Percentiles rank a stretch among this genome's conserved stretches.
These are phyloP conservation scores for Cryptotermes secundus DNA, from an alignment of 1,140 invertebrate genomes.

Conservation along the genomic window DNA sequence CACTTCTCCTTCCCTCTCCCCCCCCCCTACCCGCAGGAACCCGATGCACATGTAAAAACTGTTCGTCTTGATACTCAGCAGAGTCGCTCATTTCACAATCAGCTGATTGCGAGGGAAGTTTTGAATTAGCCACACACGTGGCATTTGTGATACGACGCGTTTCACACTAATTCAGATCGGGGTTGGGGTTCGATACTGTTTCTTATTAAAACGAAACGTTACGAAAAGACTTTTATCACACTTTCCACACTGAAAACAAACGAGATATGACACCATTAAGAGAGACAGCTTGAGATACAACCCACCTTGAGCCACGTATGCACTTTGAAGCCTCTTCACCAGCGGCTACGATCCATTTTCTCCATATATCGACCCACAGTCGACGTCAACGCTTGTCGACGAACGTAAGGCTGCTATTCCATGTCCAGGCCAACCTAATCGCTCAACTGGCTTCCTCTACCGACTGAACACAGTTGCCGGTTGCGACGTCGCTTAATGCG, in stretches of 20 bases:
- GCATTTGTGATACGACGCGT: neutral
- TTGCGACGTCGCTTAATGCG: conserved; percentile 24
- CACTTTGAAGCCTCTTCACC: neutral
- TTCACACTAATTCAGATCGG: neutral
- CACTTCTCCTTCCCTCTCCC: conserved; percentile 21
- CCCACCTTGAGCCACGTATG: neutral
- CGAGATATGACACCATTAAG: neutral
- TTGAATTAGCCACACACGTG: conserved; percentile 29
- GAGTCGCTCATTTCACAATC: conserved; percentile 33
- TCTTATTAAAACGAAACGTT: neutral
- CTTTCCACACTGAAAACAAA: neutral
- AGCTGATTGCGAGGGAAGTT: conserved; percentile 32
- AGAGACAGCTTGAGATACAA: too few species aligned
- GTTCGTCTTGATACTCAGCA: conserved; percentile 28
- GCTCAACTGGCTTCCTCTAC: conserved; percentile 25
- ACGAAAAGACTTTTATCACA: neutral
- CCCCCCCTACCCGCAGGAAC: neutral
- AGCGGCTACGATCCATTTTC: neutral
- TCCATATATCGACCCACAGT: neutral
- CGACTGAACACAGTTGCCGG: conserved; percentile 28
- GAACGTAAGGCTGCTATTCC: neutral
- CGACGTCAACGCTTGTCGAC: neutral
- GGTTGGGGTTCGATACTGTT: neutral
- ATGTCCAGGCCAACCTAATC: conserved; percentile 27
- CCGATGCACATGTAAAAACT: conserved; percentile 32